Base-by-base conservation (phyloP, 1,140 invertebrate species). In the Brachionus rubens region DNA sequence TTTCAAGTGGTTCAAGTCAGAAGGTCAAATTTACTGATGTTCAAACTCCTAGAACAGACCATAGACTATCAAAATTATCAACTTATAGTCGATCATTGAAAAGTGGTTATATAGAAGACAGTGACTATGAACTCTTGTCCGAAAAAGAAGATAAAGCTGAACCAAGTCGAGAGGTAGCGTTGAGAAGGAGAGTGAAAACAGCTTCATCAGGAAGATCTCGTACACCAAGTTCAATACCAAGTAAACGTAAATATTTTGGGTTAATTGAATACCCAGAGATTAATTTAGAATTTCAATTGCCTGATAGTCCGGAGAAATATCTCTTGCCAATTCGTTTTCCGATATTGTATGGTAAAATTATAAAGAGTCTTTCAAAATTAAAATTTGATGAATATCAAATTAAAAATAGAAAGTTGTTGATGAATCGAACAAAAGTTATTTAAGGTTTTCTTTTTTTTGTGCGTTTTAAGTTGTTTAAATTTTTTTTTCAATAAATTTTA, bases 181-280 rank as follows among this genome's bases (percentile, higher is more conserved):
- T 36, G 33, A 36, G 33, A 36, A 41, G 40, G 40, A 12, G 7
- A 12, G 16, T 14, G 14, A 65, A 46, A 24, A 43, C 24, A 28
- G n/a, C n/a, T n/a, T 59, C 16, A 2, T 24, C 21, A 43, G 6
- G 1, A 24, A 41, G 40, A 43, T 9, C 21, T 14, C 41, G 41
- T 10, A 41, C 59, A 43, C 10, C 59, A 65, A 65, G 59, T 43
- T 65, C 59, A 21, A 65, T 65, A 14, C 59, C 59, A 43, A 9
- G 30, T 19, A 65, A 65, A 43, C 19, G 7, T 14, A 26, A 12
- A 10, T 41, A 26, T 43, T 10, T 43, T 43, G 10, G 24, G 9
- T 3, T 43, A 14, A 19, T 12, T 21, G 59, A 24, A n/a, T 65
- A 65, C 43, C 59, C 59, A n/a, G 36, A 65, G 40, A 41, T 65